These are phyloP conservation scores for Spilosoma lubricipeda DNA, from an alignment of 2,888 invertebrate species.

Conservation along the genomic window DNA sequence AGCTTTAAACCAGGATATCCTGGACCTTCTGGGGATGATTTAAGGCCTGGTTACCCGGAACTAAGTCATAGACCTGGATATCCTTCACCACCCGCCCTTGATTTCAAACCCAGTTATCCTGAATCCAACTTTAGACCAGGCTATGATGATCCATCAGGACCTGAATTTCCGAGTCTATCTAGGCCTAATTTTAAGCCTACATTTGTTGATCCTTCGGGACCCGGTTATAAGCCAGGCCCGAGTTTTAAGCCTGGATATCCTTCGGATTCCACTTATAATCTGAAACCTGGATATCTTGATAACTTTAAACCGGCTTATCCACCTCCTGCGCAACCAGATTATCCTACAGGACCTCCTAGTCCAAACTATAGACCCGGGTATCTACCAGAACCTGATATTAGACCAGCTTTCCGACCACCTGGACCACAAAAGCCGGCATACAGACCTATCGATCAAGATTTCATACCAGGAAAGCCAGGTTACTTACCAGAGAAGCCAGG, in stretches of 20 bases:
- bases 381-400: constrained; percentile 38
- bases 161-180: constrained; percentile 21
- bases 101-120: constrained; percentile 8
- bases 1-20: constrained; percentile 18
- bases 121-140: constrained; percentile 11
- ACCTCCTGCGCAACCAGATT: constrained; percentile 20
- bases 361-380: constrained; percentile 38
- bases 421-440: constrained; percentile 39
- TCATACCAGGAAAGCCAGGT: constrained; percentile 37
- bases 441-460: constrained; percentile 40
- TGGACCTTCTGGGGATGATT: constrained; percentile 31
- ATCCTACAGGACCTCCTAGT: constrained; percentile 20
- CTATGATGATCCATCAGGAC: constrained; percentile 3
- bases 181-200: constrained; percentile 20
- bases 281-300: constrained; percentile 32
- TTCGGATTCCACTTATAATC: too few relatives aligned
- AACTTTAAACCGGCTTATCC: constrained; percentile 32
- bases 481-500: constrained; percentile 42
- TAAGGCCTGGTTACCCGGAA: constrained; percentile 34
- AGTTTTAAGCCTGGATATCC: constrained; percentile 19
- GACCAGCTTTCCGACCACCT: constrained; percentile 31
- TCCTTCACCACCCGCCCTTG: constrained; percentile 26
- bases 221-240: constrained; percentile 26
- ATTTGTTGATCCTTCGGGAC: constrained; percentile 24
- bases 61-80: constrained; percentile 5